Percentiles rank a stretch among this genome's conserved stretches.
phyloP scores from a whole-genome alignment of 1,140 invertebrate species.

The Rhagoletis zephyria region DNA sequence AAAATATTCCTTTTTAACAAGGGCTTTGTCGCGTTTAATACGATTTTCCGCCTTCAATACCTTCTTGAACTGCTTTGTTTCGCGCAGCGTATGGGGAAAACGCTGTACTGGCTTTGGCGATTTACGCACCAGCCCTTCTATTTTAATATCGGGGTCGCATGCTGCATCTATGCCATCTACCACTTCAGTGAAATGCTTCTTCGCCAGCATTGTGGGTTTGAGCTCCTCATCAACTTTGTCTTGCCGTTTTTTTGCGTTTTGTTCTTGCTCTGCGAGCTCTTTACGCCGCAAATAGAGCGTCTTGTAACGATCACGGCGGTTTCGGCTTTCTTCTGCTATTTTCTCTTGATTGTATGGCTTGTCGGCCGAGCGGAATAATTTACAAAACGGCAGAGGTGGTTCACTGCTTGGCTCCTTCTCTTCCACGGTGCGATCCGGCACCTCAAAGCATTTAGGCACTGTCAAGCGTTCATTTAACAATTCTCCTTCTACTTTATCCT shows the following conservation, averaged over 20 bases:
- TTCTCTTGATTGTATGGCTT: slow-evolving; percentile 63
- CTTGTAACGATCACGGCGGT: slow-evolving; percentile 65
- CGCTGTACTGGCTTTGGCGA: slow-evolving; percentile 55
- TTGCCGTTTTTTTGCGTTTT: slow-evolving; percentile 52
- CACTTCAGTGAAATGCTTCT: slow-evolving; percentile 61
- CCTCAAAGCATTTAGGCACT: slow-evolving; percentile 44
- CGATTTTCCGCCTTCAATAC: slow-evolving; percentile 65
- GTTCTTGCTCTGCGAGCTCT: slow-evolving; percentile 49
- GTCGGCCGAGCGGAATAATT: slow-evolving; percentile 63
- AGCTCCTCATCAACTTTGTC: slow-evolving; percentile 59
- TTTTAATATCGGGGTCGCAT: slow-evolving; percentile 59
- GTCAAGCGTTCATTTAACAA: slow-evolving; percentile 61
- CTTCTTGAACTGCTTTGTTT: slow-evolving; percentile 65
- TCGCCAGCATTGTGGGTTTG: slow-evolving; percentile 61
- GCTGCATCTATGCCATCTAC: slow-evolving; percentile 65
- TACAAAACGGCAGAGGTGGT: slow-evolving; percentile 55
- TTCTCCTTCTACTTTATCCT: slow-evolving; percentile 62
- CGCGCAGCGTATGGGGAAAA: slow-evolving; percentile 66
- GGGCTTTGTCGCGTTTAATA: slow-evolving; percentile 61
- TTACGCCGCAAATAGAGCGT: slow-evolving; percentile 65
- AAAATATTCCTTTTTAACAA: slow-evolving; percentile 63
- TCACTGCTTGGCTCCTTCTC: background rate
- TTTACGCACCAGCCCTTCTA: slow-evolving; percentile 43
- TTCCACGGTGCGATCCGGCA: slow-evolving; percentile 24
- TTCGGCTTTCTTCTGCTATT: slow-evolving; percentile 60